phyloP scores from a whole-genome alignment of 2,797 vertebrate genomes.

The Gobionotothen gibberifrons region DNA sequence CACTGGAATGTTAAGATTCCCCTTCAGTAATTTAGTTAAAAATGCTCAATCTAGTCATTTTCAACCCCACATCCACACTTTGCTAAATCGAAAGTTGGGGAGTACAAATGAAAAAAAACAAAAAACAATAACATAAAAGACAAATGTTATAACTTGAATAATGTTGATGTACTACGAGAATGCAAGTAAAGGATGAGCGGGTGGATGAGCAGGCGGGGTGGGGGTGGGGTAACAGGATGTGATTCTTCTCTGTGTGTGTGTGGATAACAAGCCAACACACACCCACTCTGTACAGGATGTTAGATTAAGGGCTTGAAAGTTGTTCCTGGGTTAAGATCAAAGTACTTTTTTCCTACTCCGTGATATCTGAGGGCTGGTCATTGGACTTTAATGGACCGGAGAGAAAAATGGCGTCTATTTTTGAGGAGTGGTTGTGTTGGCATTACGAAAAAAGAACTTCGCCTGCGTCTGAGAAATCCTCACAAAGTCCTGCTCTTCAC shows the following conservation, averaged over 20 bases:
- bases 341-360: not conserved
- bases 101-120: slow-evolving; percentile 57
- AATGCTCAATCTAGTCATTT: slow-evolving; percentile 73
- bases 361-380: slow-evolving; percentile 10
- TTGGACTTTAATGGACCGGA: slow-evolving; percentile 28
- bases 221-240: not conserved
- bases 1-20: slow-evolving; percentile 93
- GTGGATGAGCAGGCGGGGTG: slow-evolving; percentile 19
- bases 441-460: slow-evolving; percentile 24
- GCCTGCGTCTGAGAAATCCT: slow-evolving; percentile 36
- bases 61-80: slow-evolving; percentile 68
- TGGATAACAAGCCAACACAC: slow-evolving; percentile 9
- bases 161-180: slow-evolving; percentile 41
- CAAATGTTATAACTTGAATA: slow-evolving; percentile 43
- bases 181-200: slow-evolving; percentile 70
- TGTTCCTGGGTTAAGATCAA: slow-evolving; percentile 54
- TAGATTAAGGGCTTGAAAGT: slow-evolving; percentile 36
- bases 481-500: slow-evolving; percentile 33
- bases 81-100: slow-evolving; percentile 66
- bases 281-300: slow-evolving; percentile 12
- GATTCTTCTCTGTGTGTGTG: not conserved
- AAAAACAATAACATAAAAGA: slow-evolving; percentile 56
- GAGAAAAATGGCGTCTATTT: slow-evolving; percentile 22
- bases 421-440: slow-evolving; percentile 54
- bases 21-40: slow-evolving; percentile 75